Percentiles rank a stretch among this genome's conserved stretches.
Conservation (phyloP, 2,113 vertebrate genomes). For the Petroica traversi region DNA sequence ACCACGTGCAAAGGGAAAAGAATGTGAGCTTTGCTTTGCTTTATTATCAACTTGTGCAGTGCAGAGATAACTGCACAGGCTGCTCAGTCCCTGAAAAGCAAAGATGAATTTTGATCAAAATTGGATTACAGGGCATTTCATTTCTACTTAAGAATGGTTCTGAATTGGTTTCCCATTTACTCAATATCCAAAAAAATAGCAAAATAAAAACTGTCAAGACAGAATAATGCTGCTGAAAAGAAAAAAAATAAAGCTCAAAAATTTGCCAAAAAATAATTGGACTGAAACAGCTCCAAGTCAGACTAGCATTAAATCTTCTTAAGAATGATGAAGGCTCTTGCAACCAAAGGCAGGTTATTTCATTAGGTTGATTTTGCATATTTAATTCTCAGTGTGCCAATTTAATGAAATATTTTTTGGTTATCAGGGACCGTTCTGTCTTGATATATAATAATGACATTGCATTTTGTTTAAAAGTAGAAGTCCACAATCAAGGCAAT, state of each 20-base stretch:
- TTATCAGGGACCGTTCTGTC: background rate
- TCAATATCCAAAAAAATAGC: slow-evolving; percentile 30
- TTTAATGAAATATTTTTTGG: slow-evolving; percentile 25
- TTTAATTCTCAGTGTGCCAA: slow-evolving; percentile 24
- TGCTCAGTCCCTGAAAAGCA: slow-evolving; percentile 1
- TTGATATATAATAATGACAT: background rate
- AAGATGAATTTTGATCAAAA: slow-evolving; percentile 64
- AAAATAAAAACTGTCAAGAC: slow-evolving; percentile 23
- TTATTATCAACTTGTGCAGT: slow-evolving; percentile 54
- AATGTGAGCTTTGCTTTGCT: slow-evolving; percentile 16
- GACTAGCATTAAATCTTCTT: slow-evolving; percentile 66
- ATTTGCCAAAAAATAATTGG: background rate
- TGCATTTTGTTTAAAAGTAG: slow-evolving; percentile 9
- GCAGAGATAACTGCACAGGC: background rate
- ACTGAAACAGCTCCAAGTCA: slow-evolving; percentile 33
- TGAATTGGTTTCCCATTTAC: slow-evolving; percentile 51
- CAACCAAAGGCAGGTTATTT: slow-evolving; percentile 58
- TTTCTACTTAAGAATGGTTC: slow-evolving; percentile 60
- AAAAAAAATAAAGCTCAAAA: background rate
- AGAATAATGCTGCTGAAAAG: slow-evolving; percentile 42
- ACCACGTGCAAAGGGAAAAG: slow-evolving; percentile 5
- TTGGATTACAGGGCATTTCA: slow-evolving; percentile 57
- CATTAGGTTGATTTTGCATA: slow-evolving; percentile 50
- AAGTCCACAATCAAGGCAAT: slow-evolving; percentile 29
- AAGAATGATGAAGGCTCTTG: slow-evolving; percentile 15